A percentile compares a stretch with the other conserved stretches of the same genome.
These are phyloP conservation scores for Cichladusa arquata DNA, from an alignment of 2,113 vertebrate species.

Conservation along the genomic window DNA sequence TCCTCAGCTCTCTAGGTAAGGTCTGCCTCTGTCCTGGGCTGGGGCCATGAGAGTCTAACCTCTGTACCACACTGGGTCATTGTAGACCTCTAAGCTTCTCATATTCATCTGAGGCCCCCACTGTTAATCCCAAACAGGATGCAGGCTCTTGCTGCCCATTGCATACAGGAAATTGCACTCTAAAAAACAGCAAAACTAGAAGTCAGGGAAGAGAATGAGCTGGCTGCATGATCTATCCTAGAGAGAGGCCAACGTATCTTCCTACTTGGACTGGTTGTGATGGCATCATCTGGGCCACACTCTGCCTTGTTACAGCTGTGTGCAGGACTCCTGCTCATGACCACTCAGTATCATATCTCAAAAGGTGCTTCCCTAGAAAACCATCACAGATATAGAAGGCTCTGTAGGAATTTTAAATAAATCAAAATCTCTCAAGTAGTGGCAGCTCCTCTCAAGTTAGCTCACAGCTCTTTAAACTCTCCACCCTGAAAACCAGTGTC, in stretches of 20 bases:
- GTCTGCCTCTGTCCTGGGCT: accelerated
- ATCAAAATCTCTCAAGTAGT: neutral
- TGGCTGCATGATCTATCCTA: neutral
- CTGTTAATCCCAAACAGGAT: neutral
- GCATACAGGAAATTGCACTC: neutral
- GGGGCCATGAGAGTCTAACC: neutral
- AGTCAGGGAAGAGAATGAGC: neutral
- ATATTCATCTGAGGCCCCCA: neutral
- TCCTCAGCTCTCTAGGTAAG: constrained; percentile 55
- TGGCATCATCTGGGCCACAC: neutral
- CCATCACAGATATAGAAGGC: neutral
- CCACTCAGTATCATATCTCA: neutral
- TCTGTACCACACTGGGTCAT: neutral
- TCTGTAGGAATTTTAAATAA: neutral
- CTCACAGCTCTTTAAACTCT: neutral
- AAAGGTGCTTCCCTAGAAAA: neutral
- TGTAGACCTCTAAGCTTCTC: neutral
- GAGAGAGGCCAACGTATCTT: neutral
- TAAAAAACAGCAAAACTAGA: neutral
- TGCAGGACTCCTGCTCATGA: neutral
- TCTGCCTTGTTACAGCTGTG: neutral
- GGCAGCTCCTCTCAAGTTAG: neutral
- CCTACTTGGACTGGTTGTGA: neutral
- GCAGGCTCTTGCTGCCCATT: neutral
- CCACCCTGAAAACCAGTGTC: neutral